Evolutionary conservation across 2,797 vertebrate genomes (phyloP), one percentile per base, ranked within the genome.

Genomic region (Fistularia tabacaria): DNA sequence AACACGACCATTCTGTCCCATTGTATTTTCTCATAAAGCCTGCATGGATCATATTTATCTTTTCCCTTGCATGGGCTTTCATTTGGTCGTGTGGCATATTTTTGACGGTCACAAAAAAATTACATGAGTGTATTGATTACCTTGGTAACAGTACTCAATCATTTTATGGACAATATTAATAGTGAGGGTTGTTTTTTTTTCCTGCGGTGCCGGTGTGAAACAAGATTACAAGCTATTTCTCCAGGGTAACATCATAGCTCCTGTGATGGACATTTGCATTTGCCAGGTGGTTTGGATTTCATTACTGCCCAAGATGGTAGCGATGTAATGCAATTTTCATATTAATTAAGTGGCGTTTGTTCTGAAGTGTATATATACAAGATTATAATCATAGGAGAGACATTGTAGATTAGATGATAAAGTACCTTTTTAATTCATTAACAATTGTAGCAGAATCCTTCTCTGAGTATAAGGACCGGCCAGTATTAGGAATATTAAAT

Each of bases 321-420:
- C 46, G 57, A 51, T 73, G 49, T 77, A 66, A 77, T 76, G 62
- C 51, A 63, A 74, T 86, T 75, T 79, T 64, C 54, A 43, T 66
- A 69, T 81, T 84, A 79, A 83, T 84, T 76, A 82, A 77, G 46
- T 69, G 72, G 10, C 0, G 0, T 73, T 76, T 68, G 70, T 72
- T 76, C 59, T 81, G 25, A 25, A 25, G 62, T 71, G 1, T 66
- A 60, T 63, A 52, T 66, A 64, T 60, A 83, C 62, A 59, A 52
- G 51, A 77, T 7, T 64, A 77, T 77, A 77, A 74, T 68, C 71
- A 59, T 59, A 69, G 58, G 47, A 71, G 46, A 64, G 52, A 59
- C 54, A 59, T 55, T 64, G 74, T 53, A 66, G 73, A 77, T 75
- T 61, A 42, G 65, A 75, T 56, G 72, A 81, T 69, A 54, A 70